A percentile compares a stretch with the other conserved stretches of the same genome.
These are phyloP conservation scores for Glaucopsyche alexis DNA, from an alignment of 2,888 invertebrate species.

Conservation along the genomic window DNA sequence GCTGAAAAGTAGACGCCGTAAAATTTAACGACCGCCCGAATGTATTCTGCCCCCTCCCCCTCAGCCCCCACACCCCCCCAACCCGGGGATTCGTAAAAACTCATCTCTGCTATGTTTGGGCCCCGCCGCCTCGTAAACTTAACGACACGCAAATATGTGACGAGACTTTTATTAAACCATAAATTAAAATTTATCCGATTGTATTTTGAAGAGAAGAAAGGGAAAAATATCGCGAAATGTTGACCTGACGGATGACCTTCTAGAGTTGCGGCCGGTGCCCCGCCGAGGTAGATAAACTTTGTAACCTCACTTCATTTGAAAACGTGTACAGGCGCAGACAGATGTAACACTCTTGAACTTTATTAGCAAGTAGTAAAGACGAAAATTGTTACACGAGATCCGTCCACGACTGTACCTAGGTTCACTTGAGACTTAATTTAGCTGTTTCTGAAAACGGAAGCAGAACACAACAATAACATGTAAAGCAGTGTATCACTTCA, in stretches of 20 bases:
- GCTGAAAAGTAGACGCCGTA: conserved; percentile 61
- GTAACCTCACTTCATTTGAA: background rate
- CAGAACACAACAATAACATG: background rate
- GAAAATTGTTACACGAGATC: too few species aligned
- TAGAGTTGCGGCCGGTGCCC: background rate
- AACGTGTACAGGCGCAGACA: too few species aligned
- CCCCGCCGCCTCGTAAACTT: conserved; percentile 15
- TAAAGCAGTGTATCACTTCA: background rate
- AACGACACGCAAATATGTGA: conserved; percentile 22
- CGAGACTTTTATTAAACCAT: conserved; percentile 17
- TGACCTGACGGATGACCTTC: background rate
- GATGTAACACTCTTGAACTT: too few species aligned
- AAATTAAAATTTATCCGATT: conserved; percentile 6
- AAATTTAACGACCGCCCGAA: conserved; percentile 59
- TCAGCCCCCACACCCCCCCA: background rate
- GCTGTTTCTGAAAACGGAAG: background rate
- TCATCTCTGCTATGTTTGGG: background rate
- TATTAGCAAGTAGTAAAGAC: too few species aligned
- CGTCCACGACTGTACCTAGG: too few species aligned
- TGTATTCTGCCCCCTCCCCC: conserved; percentile 46
- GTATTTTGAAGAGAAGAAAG: background rate
- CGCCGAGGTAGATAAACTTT: background rate
- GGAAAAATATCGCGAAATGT: background rate
- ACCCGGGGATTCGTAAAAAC: conserved; percentile 10
- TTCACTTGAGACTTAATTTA: background rate